Evolutionary conservation across 2,888 invertebrate genomes (phyloP).

Genomic region (Parelbella ahira): DNA sequence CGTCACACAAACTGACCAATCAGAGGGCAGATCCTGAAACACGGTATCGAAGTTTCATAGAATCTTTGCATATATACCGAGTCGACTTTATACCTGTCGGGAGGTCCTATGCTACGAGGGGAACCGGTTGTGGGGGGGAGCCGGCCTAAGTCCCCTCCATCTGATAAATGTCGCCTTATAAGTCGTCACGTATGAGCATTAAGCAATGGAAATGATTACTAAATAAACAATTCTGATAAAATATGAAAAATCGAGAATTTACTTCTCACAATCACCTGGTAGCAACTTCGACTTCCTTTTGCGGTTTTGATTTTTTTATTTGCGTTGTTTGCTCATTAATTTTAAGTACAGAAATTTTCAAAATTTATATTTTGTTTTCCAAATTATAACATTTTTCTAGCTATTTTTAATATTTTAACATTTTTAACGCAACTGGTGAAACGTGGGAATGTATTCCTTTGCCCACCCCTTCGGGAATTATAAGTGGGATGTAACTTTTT

Average conservation of each 20-base stretch:
- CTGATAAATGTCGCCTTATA: too few species aligned
- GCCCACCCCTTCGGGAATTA: too few species aligned
- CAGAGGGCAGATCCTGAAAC: constrained; percentile 62
- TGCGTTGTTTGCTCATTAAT: too few species aligned
- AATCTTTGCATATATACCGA: constrained; percentile 33
- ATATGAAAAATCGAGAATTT: constrained; percentile 69
- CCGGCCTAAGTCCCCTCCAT: constrained; percentile 68
- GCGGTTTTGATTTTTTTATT: constrained; percentile 7
- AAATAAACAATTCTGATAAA: constrained; percentile 68
- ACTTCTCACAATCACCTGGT: constrained; percentile 72
- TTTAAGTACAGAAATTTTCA: too few species aligned
- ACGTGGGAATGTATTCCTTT: too few species aligned
- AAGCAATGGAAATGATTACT: constrained; percentile 68
- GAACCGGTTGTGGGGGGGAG: constrained; percentile 64
- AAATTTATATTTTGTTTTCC: too few species aligned
- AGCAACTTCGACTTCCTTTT: constrained; percentile 74
- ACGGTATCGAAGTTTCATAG: constrained; percentile 50
- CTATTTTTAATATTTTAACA: too few species aligned
- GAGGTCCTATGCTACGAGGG: constrained; percentile 77
- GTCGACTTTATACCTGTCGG: constrained; percentile 26
- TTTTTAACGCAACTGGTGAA: too few species aligned
- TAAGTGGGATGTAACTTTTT: too few species aligned
- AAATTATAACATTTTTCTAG: too few species aligned
- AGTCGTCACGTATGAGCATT: too few species aligned
- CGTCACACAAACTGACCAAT: too few species aligned